Evolutionary conservation across 2,888 invertebrate species (phyloP), one percentile per base, ranked within the genome.

Genomic region (Machimus atricapillus): DNA sequence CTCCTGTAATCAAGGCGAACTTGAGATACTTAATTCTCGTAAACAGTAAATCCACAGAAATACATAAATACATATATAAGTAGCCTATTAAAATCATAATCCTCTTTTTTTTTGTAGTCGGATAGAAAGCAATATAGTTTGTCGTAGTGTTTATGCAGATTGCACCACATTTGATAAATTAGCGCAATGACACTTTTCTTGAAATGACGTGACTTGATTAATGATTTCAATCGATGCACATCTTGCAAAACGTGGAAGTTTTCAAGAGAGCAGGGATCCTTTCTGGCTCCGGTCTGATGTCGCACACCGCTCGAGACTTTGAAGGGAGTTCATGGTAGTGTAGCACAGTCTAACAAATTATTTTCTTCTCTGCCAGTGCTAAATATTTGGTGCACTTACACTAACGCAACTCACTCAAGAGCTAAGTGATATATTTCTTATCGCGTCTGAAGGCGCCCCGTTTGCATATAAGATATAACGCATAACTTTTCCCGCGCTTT

Each of bases 221-320:
- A 88, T 88, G 88, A 88, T 88, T 88, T 86, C 88, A 88, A 88
- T 88, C 87, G 88, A 86, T 87, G 88, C 82, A 86, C 87, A 86
- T 88, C 86, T 85, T 88, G 85, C 85, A 79, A 79, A 81, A 78
- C 31, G 43, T 43, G 46, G 27, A 56, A 85, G n/a, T 74, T 88
- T 88, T 87, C 85, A 81, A 86, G 40, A 77, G 34, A 43, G 79
- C 66, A 85, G 43, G 83, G 78, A n/a, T 82, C 23, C 34, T 58
- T 58, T 16, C 34, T 8, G 34, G 14, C 37, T 76, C 76, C 31
- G 14, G 23, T 58, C 9, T 9, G 34, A 34, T 34, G 34, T 34
- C 34, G 34, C 34, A 34, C 34, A 34, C 34, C 34, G 7, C 1
- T 6, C 7, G 34, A 34, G 34, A 34, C 7, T 34, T 7, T 7